Conservation (phyloP, 2,888 invertebrate species). For the Drosophila testacea region DNA sequence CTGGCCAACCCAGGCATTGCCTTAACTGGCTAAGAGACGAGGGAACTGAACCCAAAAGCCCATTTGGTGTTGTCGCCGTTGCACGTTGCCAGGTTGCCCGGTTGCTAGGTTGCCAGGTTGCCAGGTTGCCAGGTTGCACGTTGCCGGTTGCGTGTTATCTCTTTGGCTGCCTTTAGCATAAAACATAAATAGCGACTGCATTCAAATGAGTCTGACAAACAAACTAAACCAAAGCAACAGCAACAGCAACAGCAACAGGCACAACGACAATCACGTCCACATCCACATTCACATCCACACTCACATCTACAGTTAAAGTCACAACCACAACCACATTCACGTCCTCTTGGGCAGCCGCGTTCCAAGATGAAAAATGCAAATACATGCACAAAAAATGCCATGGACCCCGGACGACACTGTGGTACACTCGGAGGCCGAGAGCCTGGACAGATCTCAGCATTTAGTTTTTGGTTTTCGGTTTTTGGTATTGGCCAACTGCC, state of each 20-base stretch:
- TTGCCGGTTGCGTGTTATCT: constrained; percentile 67
- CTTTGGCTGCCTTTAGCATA: constrained; percentile 70
- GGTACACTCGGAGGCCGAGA: background rate
- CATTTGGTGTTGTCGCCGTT: constrained; percentile 51
- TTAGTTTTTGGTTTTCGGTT: background rate
- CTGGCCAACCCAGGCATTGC: constrained; percentile 45
- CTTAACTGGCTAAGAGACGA: constrained; percentile 42
- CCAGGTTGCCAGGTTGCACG: constrained; percentile 15
- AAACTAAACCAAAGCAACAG: constrained; percentile 65
- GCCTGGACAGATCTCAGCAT: constrained; percentile 2
- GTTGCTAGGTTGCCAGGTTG: constrained; percentile 41
- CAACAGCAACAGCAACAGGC: constrained; percentile 18
- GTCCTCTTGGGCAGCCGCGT: background rate
- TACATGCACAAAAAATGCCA: constrained; percentile 52
- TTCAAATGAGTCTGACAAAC: constrained; percentile 80
- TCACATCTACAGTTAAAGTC: background rate
- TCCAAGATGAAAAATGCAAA: constrained; percentile 60
- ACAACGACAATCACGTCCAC: constrained; percentile 26
- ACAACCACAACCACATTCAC: constrained; percentile 4
- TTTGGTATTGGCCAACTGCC: constrained; percentile 28
- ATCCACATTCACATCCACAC: constrained; percentile 6
- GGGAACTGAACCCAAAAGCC: constrained; percentile 1
- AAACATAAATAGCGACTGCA: constrained; percentile 81
- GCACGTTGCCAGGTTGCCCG: constrained; percentile 25
- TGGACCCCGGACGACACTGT: constrained; percentile 2